These are phyloP conservation scores for Sternarchorhynchus goeldii DNA, from an alignment of 2,797 vertebrate species.

Conservation along the genomic window DNA sequence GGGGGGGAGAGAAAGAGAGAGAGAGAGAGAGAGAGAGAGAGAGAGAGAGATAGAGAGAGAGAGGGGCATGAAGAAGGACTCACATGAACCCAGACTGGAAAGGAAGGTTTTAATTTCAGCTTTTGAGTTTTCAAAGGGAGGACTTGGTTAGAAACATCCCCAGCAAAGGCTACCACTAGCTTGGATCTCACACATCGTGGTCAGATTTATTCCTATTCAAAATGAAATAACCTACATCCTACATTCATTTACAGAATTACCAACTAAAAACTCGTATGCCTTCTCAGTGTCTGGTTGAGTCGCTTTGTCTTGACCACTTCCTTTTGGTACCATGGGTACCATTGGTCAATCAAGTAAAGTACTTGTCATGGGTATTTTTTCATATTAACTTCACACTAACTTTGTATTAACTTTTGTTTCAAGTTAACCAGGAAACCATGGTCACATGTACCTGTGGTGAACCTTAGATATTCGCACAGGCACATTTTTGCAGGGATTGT, in stretches of 20 bases:
- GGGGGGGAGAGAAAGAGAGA: background rate
- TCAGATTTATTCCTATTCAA: conserved; percentile 58
- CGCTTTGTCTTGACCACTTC: conserved; percentile 60
- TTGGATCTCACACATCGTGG: conserved; percentile 57
- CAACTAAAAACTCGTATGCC: conserved; percentile 63
- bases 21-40: conserved; percentile 25
- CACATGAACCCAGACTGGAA: conserved; percentile 65
- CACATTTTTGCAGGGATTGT: too few species aligned
- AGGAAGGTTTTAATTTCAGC: conserved; percentile 73
- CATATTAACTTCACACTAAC: background rate
- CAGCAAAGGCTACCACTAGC: conserved; percentile 48
- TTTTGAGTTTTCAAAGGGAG: conserved; percentile 46
- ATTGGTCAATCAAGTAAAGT: background rate
- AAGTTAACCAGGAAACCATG: too few species aligned
- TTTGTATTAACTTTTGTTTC: too few species aligned
- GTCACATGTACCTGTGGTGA: too few species aligned
- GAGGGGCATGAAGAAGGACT: conserved; percentile 49
- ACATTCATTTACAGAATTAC: conserved; percentile 71
- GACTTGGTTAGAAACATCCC: conserved; percentile 43
- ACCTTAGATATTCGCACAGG: too few species aligned
- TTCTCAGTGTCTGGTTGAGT: conserved; percentile 65
- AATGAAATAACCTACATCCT: conserved; percentile 66
- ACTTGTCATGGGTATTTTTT: background rate
- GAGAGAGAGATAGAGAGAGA: conserved; percentile 40
- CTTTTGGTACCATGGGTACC: conserved; percentile 48